A percentile compares a stretch with the other conserved stretches of the same genome.
phyloP scores from a whole-genome alignment of 2,113 vertebrate genomes.

The Calyptomena viridis region DNA sequence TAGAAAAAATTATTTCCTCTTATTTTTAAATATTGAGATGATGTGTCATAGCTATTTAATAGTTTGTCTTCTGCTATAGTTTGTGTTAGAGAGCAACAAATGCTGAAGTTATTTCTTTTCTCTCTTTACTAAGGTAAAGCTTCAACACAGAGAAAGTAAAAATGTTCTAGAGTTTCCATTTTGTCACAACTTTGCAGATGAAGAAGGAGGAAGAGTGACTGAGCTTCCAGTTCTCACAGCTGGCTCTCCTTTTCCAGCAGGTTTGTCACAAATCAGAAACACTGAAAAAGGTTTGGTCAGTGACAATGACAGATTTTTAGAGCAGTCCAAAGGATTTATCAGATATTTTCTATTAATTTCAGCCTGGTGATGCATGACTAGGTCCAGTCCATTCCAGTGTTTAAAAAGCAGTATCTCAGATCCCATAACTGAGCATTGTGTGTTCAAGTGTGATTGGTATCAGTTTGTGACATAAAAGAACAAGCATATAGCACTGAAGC shows the following conservation, averaged over 20 bases:
- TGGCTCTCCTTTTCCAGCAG: constrained; percentile 32
- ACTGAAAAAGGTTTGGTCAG: not conserved
- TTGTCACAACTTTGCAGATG: not conserved
- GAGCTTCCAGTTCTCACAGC: constrained; percentile 43
- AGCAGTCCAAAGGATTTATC: not conserved
- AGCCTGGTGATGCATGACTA: not conserved
- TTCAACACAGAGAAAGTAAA: constrained; percentile 51
- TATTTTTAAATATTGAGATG: not conserved
- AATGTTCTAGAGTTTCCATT: constrained; percentile 49
- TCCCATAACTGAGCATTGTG: not conserved
- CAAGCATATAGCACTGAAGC: not conserved
- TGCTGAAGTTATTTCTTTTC: not conserved
- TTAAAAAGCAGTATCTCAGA: not conserved
- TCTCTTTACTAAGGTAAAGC: constrained; percentile 41
- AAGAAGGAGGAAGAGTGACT: not conserved
- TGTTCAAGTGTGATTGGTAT: not conserved
- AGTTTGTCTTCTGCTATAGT: not conserved
- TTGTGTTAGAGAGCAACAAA: not conserved
- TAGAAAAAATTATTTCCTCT: not conserved
- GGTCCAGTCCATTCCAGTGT: not conserved
- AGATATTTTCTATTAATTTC: not conserved
- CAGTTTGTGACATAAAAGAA: not conserved
- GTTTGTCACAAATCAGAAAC: constrained; percentile 5
- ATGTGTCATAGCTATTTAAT: not conserved
- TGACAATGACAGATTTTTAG: not conserved